phyloP scores from a whole-genome alignment of 2,113 vertebrate genomes.

The Anguilla japonica region DNA sequence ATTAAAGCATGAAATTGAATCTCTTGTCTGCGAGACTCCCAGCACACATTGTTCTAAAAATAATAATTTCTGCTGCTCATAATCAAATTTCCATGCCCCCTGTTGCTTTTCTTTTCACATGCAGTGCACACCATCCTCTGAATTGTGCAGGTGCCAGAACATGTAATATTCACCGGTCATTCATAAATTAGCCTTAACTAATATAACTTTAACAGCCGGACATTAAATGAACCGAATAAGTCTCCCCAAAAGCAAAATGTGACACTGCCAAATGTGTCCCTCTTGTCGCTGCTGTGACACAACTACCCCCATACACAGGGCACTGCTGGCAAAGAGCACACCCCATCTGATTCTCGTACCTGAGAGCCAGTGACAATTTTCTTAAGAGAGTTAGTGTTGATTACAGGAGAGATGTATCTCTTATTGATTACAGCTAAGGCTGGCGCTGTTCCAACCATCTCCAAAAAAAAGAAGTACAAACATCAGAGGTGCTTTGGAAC shows the following conservation, averaged over 20 bases:
- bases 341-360: no score
- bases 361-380: no score
- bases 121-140: not conserved
- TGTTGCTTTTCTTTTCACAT: not conserved
- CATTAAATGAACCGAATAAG: no score
- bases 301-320: not conserved
- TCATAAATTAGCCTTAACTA: not conserved
- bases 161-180: not conserved
- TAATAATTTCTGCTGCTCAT: not conserved
- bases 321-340: no score
- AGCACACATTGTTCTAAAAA: not conserved
- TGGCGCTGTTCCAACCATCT: no score
- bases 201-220: no score
- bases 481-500: no score
- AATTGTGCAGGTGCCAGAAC: not conserved
- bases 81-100: not conserved
- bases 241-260: not conserved
- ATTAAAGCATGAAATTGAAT: slow-evolving; percentile 7
- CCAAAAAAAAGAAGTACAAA: no score
- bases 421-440: no score
- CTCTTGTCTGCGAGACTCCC: not conserved
- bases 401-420: no score
- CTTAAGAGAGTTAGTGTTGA: no score
- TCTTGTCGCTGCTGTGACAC: not conserved
- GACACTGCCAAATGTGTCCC: not conserved